Evolutionary conservation across 2,113 vertebrate species (phyloP).

Genomic region (Esox niger): DNA sequence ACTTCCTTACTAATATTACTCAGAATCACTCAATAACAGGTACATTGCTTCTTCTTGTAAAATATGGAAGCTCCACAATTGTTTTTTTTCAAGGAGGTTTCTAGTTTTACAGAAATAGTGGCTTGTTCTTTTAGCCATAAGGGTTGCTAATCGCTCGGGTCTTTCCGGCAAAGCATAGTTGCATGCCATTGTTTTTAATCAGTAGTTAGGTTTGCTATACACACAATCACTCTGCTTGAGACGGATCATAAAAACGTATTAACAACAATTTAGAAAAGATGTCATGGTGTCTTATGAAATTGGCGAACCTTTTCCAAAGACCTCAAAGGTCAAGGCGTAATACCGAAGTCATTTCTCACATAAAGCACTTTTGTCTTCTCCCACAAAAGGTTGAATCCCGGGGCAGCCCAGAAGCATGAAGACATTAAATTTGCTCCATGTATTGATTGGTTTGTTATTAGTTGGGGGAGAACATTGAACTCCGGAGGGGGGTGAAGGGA

Average conservation of each 20-base stretch:
- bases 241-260: constrained; percentile 31
- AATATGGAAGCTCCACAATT: too few relatives aligned
- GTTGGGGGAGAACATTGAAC: constrained; percentile 33
- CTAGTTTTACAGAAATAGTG: too few relatives aligned
- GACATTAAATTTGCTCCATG: constrained; percentile 42
- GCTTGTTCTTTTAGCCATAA: background rate
- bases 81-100: too few relatives aligned
- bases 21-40: too few relatives aligned
- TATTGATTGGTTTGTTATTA: constrained; percentile 59
- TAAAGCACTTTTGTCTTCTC: constrained; percentile 21
- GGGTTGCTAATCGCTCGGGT: too few relatives aligned
- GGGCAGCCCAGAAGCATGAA: constrained; percentile 14
- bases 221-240: constrained; percentile 12
- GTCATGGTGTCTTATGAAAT: constrained; percentile 30
- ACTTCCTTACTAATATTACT: too few relatives aligned
- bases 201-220: background rate
- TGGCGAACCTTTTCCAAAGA: constrained; percentile 19
- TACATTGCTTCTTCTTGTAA: too few relatives aligned
- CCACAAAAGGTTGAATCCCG: constrained; percentile 37
- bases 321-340: constrained; percentile 35
- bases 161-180: background rate
- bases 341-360: constrained; percentile 46
- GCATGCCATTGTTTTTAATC: constrained; percentile 11
- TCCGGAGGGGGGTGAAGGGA: constrained; percentile 24
- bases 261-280: constrained; percentile 21